Evolutionary conservation across 1,140 invertebrate species (phyloP).

Genomic region (Euura saliciscinereae): DNA sequence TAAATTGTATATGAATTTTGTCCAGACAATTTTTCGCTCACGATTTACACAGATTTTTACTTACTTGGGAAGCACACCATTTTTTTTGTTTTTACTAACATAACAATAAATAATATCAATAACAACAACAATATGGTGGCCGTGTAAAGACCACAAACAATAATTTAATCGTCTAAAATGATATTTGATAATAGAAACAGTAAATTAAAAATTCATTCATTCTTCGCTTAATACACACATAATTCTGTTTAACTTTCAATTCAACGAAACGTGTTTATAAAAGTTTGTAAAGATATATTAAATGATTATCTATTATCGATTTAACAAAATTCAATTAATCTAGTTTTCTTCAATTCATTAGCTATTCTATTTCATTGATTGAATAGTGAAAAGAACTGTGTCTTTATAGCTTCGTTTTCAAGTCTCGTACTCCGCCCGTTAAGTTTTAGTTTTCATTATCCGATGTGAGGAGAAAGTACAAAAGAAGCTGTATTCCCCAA

Average conservation of each 20-base stretch:
- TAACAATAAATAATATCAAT: slow-evolving; percentile 1
- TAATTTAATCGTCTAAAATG: background rate
- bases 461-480: background rate
- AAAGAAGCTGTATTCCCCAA: background rate
- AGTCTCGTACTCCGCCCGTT: background rate
- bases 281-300: too few relatives aligned
- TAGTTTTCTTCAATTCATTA: too few relatives aligned
- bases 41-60: background rate
- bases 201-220: background rate
- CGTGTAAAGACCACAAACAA: background rate
- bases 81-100: background rate
- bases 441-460: background rate
- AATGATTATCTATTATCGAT: too few relatives aligned
- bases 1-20: background rate
- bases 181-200: background rate
- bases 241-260: too few relatives aligned
- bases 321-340: too few relatives aligned
- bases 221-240: too few relatives aligned
- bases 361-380: too few relatives aligned
- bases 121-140: background rate
- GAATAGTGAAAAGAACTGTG: background rate
- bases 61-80: slow-evolving; percentile 1
- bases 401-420: background rate
- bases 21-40: background rate
- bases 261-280: too few relatives aligned